Percentiles rank a stretch among this genome's conserved stretches.
phyloP scores from a whole-genome alignment of 2,888 invertebrate species.

The Noctuana brunneofusca region DNA sequence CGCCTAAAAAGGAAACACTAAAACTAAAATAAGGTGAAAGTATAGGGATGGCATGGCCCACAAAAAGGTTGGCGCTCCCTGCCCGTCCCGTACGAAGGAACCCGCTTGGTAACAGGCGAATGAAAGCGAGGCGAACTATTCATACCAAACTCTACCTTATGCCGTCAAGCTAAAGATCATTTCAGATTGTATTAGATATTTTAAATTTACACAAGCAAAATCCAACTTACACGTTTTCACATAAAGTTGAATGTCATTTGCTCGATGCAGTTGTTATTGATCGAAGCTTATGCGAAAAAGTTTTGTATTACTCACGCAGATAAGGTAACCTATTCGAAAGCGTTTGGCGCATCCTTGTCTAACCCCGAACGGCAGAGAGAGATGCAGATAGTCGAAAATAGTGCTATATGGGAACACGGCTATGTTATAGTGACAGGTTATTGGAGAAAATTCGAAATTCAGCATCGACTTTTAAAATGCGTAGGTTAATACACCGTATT shows the following conservation, averaged over 20 bases:
- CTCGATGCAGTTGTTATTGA: slow-evolving; percentile 61
- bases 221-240: fast-evolving
- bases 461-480: slow-evolving; percentile 21
- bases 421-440: slow-evolving; percentile 29
- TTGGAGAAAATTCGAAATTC: slow-evolving; percentile 30
- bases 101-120: slow-evolving; percentile 76
- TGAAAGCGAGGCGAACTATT: slow-evolving; percentile 52
- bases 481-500: slow-evolving; percentile 21
- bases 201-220: background rate
- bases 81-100: slow-evolving; percentile 45
- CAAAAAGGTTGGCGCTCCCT: slow-evolving; percentile 75
- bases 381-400: slow-evolving; percentile 25
- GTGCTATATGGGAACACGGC: slow-evolving; percentile 29
- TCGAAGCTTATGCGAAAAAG: slow-evolving; percentile 77
- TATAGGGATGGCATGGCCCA: slow-evolving; percentile 65
- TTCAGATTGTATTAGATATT: background rate
- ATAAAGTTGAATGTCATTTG: slow-evolving; percentile 43
- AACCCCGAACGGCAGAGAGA: slow-evolving; percentile 13
- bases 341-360: slow-evolving; percentile 32
- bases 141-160: slow-evolving; percentile 45
- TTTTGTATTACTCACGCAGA: slow-evolving; percentile 74
- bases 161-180: fast-evolving
- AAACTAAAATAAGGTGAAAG: slow-evolving; percentile 62
- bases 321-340: slow-evolving; percentile 36
- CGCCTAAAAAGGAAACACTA: slow-evolving; percentile 44